A percentile compares a stretch with the other conserved stretches of the same genome.
Evolutionary conservation across 2,888 invertebrate species (phyloP).

Genomic region (Epirrhoe alternata): DNA sequence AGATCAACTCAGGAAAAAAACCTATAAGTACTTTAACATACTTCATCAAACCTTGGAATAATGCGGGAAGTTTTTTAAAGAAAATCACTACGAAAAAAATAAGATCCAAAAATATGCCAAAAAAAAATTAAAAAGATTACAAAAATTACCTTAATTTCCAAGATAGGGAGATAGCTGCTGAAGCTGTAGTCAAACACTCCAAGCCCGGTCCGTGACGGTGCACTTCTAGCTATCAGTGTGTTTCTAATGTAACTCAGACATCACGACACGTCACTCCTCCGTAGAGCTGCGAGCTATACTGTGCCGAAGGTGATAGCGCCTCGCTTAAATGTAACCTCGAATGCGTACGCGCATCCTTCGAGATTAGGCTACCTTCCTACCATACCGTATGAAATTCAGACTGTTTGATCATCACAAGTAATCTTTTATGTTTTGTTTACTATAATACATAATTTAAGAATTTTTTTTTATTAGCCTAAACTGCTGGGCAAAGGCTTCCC

Average conservation of each 20-base stretch:
- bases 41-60: no score
- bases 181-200: not conserved
- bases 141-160: not conserved
- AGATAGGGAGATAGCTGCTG: not conserved
- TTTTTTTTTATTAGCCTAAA: no score
- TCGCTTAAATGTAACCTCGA: conserved; percentile 21
- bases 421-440: not conserved
- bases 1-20: no score
- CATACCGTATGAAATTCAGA: conserved; percentile 6
- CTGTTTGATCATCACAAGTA: conserved; percentile 1
- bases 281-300: conserved; percentile 18
- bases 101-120: no score
- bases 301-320: conserved; percentile 10
- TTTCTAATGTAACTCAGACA: conserved; percentile 1
- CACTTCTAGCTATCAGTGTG: conserved; percentile 4
- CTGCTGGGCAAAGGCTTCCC: no score
- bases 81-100: no score
- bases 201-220: not conserved
- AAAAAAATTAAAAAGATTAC: not conserved
- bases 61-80: no score
- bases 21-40: no score
- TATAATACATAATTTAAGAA: no score
- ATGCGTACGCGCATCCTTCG: conserved; percentile 22
- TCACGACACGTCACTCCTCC: conserved; percentile 9
- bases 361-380: conserved; percentile 13